Base-by-base conservation (phyloP, 2,797 vertebrate species). In the Muscicapa comitata region DNA sequence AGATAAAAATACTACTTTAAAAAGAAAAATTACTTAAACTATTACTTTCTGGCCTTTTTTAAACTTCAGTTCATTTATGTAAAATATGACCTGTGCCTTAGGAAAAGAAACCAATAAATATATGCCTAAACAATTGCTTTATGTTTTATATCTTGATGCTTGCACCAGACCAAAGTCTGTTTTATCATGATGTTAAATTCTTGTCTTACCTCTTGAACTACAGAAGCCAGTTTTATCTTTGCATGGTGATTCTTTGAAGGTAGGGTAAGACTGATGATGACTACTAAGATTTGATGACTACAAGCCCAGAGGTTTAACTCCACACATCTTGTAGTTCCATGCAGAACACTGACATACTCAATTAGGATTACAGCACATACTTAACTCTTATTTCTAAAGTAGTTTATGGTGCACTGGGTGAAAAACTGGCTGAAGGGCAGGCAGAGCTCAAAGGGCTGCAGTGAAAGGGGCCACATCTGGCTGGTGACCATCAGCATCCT, bases 361-460 rank as follows among this genome's bases (percentile, higher is more conserved):
- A 9, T 47, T 47, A 45, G 2, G 28, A 58, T 65, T 75, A 47
- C 16, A 55, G 9, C 5, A 5, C 19, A 13, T 24, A 72, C 66
- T 72, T 77, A 65, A 86, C 14, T 37, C n/a, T 18, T 42, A 42
- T 21, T 86, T 65, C 21, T 75, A 16, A 82, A 57, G 16, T 15
- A 63, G 28, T 38, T 72, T 59, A 19, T 2, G 1, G 33, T 25
- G 16, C 0, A 0, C 28, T 31, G 9, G 7, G 7, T 61, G 25
- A 81, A 76, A 53, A 71, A 80, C 37, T 26, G 53, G 53, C 25
- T 61, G 45, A 65, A 72, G 12, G 53, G 35, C 0, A 0, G 47
- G 58, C 40, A 43, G 40, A 65, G 17, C 9, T 23, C 58, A 48
- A 70, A 79, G 28, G 12, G 24, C 19, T 43, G 25, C 28, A 59